Percentiles rank a stretch among this genome's conserved stretches.
Conservation (phyloP, 1,140 invertebrate genomes). For the Aradophagus sp. region DNA sequence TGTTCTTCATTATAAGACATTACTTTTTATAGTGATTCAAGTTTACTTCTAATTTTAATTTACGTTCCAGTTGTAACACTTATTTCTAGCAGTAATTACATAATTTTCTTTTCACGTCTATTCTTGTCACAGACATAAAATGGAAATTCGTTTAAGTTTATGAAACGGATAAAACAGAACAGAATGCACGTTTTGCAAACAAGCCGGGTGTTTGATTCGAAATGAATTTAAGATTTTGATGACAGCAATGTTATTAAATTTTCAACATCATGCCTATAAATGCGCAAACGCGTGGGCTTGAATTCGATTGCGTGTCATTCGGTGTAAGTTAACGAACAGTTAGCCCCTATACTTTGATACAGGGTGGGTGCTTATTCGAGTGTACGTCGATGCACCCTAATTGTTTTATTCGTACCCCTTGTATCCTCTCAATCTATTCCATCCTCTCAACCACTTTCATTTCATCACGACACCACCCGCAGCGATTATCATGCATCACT, state of each 20-base stretch:
- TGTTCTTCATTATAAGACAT: too few relatives aligned
- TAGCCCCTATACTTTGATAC: slow-evolving; percentile 58
- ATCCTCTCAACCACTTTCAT: slow-evolving; percentile 70
- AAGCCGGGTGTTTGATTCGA: slow-evolving; percentile 9
- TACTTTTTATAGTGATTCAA: too few relatives aligned
- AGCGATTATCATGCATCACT: slow-evolving; percentile 72
- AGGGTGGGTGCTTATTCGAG: slow-evolving; percentile 70
- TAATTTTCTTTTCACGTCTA: too few relatives aligned
- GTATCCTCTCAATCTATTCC: slow-evolving; percentile 70
- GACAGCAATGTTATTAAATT: slow-evolving; percentile 48
- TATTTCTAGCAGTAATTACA: too few relatives aligned
- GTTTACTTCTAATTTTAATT: too few relatives aligned
- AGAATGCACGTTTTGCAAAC: slow-evolving; percentile 12
- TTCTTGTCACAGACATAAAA: too few relatives aligned
- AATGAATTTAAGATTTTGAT: slow-evolving; percentile 31
- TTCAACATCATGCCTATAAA: slow-evolving; percentile 41
- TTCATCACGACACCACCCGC: slow-evolving; percentile 73
- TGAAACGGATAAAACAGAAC: too few relatives aligned
- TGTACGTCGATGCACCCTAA: slow-evolving; percentile 71
- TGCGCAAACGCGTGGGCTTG: slow-evolving; percentile 57
- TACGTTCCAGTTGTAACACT: too few relatives aligned
- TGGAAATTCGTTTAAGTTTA: too few relatives aligned
- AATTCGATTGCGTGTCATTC: slow-evolving; percentile 58
- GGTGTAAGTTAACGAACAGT: slow-evolving; percentile 58
- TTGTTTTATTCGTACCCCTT: slow-evolving; percentile 72